Base-by-base conservation (phyloP, 2,888 invertebrate genomes). In the Mythimna impura region DNA sequence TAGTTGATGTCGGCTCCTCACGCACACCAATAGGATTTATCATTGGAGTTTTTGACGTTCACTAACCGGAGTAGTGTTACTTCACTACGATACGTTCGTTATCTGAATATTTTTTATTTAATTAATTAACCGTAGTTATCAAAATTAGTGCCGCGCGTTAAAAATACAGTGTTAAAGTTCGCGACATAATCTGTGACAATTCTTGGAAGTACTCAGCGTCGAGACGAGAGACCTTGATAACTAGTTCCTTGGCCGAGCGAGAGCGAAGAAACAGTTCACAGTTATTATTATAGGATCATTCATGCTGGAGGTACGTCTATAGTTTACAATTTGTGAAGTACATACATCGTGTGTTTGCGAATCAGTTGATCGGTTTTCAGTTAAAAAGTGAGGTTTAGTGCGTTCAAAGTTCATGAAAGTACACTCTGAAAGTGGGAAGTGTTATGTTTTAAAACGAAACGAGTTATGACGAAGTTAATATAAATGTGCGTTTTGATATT, bases 221-320 rank as follows among this genome's bases (percentile, higher is more conserved):
- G 94, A 93, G 94, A 92, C 94, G 91, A 95, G 91, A 96, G 96
- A 96, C 96, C 96, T 96, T 96, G 96, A 96, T 96, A 96, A 95
- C 95, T 96, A 92, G 96, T 96, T 96, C 94, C 94, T 96, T 93
- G 93, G 94, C 93, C 94, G 92, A 95, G 90, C 92, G 94, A 92
- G 92, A 94, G 89, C 92, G 94, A 92, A 93, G 93, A 94, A 94
- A 85, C 86, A 76, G 81, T 86, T 86, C 86, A 96, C 95, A 95
- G 93, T 95, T 89, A 89, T 86, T 95, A 93, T 91, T 94, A 93
- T 93, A 94, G 95, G 95, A 96, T 95, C 95, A 96, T 95, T 96
- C 93, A 96, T 95, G 95, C 93, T 93, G 92, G 96, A 96, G 96
- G 96, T 96, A 96, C 95, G 96, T 96, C 92, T 94, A 92, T 95